Conservation (phyloP, 2,113 vertebrate genomes). For the Microtus richardsoni region DNA sequence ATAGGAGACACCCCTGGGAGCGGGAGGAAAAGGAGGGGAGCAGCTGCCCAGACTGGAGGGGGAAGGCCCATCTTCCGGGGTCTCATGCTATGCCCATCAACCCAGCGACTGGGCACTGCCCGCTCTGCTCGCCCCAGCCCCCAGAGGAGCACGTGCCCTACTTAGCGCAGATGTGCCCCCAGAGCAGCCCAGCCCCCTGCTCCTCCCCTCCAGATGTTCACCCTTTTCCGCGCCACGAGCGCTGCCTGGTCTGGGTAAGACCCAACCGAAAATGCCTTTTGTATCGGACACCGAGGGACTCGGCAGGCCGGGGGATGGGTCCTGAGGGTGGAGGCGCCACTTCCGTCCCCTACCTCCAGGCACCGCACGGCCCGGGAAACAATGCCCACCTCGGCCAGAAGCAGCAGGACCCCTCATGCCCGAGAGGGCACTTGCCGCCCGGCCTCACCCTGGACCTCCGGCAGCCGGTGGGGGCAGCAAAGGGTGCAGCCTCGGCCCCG, state of each 20-base stretch:
- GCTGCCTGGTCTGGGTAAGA: constrained; percentile 27
- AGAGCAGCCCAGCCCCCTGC: constrained; percentile 71
- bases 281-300: constrained; percentile 46
- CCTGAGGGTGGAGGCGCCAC: constrained; percentile 50
- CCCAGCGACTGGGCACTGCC: constrained; percentile 41
- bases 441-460: constrained; percentile 34
- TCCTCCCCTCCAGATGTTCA: constrained; percentile 80
- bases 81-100: constrained; percentile 22
- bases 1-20: constrained; percentile 69
- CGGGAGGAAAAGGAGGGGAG: constrained; percentile 22
- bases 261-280: constrained; percentile 58
- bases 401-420: constrained; percentile 60
- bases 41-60: constrained; percentile 33
- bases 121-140: constrained; percentile 50
- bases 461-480: background rate
- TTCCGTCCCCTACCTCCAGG: constrained; percentile 55
- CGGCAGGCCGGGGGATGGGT: constrained; percentile 34
- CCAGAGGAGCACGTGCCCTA: constrained; percentile 71
- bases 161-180: constrained; percentile 77
- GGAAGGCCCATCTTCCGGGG: background rate
- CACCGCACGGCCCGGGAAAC: constrained; percentile 53
- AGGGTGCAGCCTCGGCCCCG: background rate
- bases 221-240: constrained; percentile 49
- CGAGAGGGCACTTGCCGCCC: constrained; percentile 36
- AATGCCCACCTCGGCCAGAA: constrained; percentile 72